phyloP scores from a whole-genome alignment of 2,113 vertebrate genomes.

The Gyps fulvus region DNA sequence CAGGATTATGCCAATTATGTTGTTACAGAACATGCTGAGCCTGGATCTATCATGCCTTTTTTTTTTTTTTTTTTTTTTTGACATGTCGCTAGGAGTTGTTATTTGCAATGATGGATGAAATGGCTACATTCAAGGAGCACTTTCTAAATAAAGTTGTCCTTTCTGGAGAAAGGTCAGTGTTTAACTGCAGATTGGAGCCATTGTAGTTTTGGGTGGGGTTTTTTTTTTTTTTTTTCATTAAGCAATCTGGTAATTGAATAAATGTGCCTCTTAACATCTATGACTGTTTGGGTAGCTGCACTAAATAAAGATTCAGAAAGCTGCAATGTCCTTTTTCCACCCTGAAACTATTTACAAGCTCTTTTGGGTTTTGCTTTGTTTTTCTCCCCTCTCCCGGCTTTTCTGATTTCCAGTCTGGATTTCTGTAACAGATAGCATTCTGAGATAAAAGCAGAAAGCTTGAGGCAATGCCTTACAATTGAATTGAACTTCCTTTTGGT shows the following conservation, averaged over 20 bases:
- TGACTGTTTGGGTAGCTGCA: background rate
- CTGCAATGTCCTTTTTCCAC: background rate
- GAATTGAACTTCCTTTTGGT: background rate
- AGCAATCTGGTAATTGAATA: background rate
- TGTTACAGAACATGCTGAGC: background rate
- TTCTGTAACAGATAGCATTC: background rate
- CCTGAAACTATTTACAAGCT: background rate
- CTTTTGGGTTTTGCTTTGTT: background rate
- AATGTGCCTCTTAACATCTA: background rate
- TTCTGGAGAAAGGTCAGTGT: background rate
- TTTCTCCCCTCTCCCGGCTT: fast-evolving
- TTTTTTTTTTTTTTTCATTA: background rate
- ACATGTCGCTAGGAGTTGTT: background rate
- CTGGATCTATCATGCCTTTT: background rate
- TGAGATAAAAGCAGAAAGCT: background rate
- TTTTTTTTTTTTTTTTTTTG: background rate
- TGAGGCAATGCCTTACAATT: background rate
- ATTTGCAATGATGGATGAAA: background rate
- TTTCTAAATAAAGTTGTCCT: background rate
- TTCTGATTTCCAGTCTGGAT: background rate
- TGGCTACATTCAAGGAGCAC: background rate
- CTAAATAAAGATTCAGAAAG: background rate
- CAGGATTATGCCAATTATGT: background rate
- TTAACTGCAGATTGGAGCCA: background rate
- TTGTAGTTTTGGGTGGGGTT: background rate